These are phyloP conservation scores for Podarcis lilfordi DNA, from an alignment of 2,797 vertebrate species.

Conservation along the genomic window DNA sequence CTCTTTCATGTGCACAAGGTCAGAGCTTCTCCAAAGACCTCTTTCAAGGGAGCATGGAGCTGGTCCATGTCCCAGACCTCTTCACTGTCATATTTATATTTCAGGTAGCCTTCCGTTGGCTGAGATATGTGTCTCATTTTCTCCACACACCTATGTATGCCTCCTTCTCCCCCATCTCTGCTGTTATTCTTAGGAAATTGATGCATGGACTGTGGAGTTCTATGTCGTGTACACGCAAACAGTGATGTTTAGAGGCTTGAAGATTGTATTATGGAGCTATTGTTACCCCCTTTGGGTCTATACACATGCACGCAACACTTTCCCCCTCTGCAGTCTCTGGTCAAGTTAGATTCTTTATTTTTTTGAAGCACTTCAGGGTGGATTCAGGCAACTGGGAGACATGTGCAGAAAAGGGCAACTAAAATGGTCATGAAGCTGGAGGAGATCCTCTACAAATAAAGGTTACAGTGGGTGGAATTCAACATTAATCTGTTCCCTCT, in stretches of 20 bases:
- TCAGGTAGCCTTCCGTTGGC: neutral
- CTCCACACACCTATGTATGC: accelerated
- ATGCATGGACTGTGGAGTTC: neutral
- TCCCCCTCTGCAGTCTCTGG: neutral
- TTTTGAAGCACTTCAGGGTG: neutral
- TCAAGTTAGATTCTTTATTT: neutral
- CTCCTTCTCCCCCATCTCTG: neutral
- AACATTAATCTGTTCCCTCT: too few relatives aligned
- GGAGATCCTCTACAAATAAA: too few relatives aligned
- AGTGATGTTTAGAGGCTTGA: neutral
- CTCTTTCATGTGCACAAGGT: accelerated
- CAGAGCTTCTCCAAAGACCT: accelerated
- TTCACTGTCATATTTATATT: neutral
- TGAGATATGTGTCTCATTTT: accelerated
- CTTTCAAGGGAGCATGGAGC: neutral
- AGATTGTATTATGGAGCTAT: neutral
- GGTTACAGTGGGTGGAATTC: too few relatives aligned
- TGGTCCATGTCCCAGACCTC: neutral
- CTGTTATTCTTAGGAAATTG: neutral
- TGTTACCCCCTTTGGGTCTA: neutral
- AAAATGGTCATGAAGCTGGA: too few relatives aligned
- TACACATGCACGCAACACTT: neutral
- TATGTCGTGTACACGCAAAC: neutral
- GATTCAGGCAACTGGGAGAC: neutral
- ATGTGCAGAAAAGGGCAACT: neutral